Evolutionary conservation across 2,797 vertebrate species (phyloP), one percentile per base, ranked within the genome.

Genomic region (Gadopsis bispinosus): DNA sequence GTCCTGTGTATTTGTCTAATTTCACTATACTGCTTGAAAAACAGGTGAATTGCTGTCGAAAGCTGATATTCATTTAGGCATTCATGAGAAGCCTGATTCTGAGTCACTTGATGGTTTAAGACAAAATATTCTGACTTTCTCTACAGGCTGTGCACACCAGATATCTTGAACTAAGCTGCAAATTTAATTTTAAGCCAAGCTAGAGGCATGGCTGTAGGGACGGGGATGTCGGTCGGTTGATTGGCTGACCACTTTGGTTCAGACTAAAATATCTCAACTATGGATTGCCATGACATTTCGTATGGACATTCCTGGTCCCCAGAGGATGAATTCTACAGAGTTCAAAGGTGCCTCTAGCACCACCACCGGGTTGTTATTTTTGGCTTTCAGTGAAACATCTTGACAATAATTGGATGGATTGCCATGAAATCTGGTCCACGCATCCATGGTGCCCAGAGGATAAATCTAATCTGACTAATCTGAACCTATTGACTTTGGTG

Each of bases 21-120:
- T 68, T 64, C 5, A 71, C 14, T 62, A 61, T 16, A n/a, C 37
- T 69, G 47, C 35, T 68, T 22, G 4, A 4, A 17, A 67, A 67
- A 8, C 39, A n/a, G 37, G n/a, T 55, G 47, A 61, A 60, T 20
- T 0, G 43, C 39, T 64, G 33, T 50, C 22, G 37, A 56, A 70
- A 37, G n/a, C 5, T 29, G 14, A 75, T 47, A 29, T 73, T 66
- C 16, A 60, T 77, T 77, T 1, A 64, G 10, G 29, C 53, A 69
- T 65, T 77, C 13, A 50, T 41, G 41, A 51, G 10, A 66, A 54
- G 64, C 64, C 17, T 50, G 50, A 79, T 73, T 71, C 12, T 31
- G 12, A 61, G 11, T 70, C n/a, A 59, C 26, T 39, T 37, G 8
- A 33, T 47, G 29, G 22, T 66, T 64, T 58, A 10, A 61, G 13